Percentiles rank a stretch among this genome's conserved stretches.
Conservation (phyloP, 2,797 vertebrate genomes). For the Tenualosa thibaudeaui region DNA sequence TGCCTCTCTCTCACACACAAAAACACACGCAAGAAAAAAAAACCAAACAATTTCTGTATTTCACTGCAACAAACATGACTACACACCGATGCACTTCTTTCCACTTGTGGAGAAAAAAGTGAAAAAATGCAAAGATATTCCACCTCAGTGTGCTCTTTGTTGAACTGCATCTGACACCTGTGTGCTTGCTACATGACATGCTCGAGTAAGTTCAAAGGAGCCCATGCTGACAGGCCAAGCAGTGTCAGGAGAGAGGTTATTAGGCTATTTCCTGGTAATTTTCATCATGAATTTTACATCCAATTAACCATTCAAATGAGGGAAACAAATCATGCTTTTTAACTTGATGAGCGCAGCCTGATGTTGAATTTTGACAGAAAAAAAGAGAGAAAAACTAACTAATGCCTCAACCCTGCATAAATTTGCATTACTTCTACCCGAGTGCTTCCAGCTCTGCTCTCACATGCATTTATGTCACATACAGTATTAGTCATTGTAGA, state of each 20-base stretch:
- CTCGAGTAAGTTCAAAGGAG: slow-evolving; percentile 55
- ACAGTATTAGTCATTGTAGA: slow-evolving; percentile 16
- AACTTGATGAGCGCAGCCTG: slow-evolving; percentile 49
- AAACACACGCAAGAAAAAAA: background rate
- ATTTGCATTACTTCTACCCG: background rate
- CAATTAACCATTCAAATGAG: slow-evolving; percentile 64
- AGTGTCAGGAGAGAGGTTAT: slow-evolving; percentile 37
- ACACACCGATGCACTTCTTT: slow-evolving; percentile 14
- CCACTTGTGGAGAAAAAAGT: background rate
- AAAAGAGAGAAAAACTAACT: background rate
- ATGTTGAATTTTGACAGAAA: slow-evolving; percentile 45
- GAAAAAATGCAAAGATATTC: slow-evolving; percentile 45
- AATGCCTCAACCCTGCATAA: slow-evolving; percentile 1
- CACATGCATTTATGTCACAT: slow-evolving; percentile 20
- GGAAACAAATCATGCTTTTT: slow-evolving; percentile 56
- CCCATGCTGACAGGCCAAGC: slow-evolving; percentile 49
- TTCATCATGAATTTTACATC: slow-evolving; percentile 68
- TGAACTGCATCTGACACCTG: slow-evolving; percentile 48
- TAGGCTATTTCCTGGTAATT: slow-evolving; percentile 56
- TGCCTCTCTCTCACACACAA: background rate
- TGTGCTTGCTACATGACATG: slow-evolving; percentile 44
- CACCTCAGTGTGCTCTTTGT: slow-evolving; percentile 39
- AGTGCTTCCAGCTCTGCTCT: slow-evolving; percentile 21
- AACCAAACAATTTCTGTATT: background rate
- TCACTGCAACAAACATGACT: slow-evolving; percentile 1